Conservation (phyloP, 1,140 invertebrate genomes). For the Zaprionus capensis region DNA sequence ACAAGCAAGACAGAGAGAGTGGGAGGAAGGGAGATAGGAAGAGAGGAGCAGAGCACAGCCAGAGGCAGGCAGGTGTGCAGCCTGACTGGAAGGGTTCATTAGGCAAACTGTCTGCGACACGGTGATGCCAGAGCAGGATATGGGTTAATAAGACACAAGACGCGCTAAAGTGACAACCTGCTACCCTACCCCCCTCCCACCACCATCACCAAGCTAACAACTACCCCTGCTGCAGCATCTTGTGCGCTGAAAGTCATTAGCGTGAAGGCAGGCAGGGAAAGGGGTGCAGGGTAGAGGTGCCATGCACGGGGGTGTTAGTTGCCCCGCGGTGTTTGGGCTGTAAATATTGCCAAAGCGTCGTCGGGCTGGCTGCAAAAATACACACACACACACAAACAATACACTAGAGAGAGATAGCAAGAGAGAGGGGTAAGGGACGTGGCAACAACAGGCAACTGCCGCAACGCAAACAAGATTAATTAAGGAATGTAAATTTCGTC, state of each 20-base stretch:
- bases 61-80: constrained; percentile 21
- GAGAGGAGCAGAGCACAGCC: constrained; percentile 8
- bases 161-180: constrained; percentile 49
- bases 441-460: constrained; percentile 75
- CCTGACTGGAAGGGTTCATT: constrained; percentile 69
- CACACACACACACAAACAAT: constrained; percentile 37
- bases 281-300: not conserved
- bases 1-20: not conserved
- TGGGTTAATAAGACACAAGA: constrained; percentile 77
- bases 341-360: constrained; percentile 46
- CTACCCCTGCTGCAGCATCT: constrained; percentile 49
- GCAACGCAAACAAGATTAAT: constrained; percentile 84
- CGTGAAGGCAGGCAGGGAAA: constrained; percentile 1
- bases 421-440: constrained; percentile 8
- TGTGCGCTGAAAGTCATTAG: constrained; percentile 73
- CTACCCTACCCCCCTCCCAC: not conserved
- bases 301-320: constrained; percentile 49
- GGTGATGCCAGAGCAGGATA: constrained; percentile 54
- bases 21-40: not conserved
- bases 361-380: constrained; percentile 29
- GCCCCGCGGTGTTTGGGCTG: constrained; percentile 39
- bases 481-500: constrained; percentile 84
- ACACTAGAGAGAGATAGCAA: constrained; percentile 18
- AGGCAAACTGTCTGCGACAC: constrained; percentile 58
- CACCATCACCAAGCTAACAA: too few species aligned